Base-by-base conservation (phyloP, 2,888 invertebrate species). In the Barypeithes pellucidus region DNA sequence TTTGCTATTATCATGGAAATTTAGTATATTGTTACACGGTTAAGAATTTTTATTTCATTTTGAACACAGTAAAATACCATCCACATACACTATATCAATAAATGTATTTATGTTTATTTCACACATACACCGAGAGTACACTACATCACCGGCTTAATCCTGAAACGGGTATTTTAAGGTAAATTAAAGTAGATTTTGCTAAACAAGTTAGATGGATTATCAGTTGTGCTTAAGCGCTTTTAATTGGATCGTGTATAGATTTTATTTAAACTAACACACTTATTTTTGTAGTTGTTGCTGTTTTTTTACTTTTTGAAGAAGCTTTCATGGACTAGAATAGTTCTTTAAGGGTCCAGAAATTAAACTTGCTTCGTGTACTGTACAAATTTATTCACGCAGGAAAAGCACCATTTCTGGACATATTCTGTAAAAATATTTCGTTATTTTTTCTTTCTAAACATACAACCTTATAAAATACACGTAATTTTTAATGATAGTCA, bases 101-200 rank as follows among this genome's bases (percentile, higher is more conserved):
- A 67, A 47, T 65, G 29, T 73, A 67, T 61, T 68, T 75, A 63
- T 76, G 72, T 76, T 75, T 63, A 68, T 67, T 75, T 57, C 70
- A 72, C 67, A 73, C 72, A 72, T 52, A 73, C 72, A 72, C 63
- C 71, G 72, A 73, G 73, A 70, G 39, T 29, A 68, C 77, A 77
- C 73, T 68, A 45, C 75, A 36, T 41, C 76, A 76, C 75, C 47
- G 79, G 79, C 79, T 80, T 80, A 79, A 78, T 79, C 79, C 79
- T 78, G 78, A 66, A 66, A 65, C 52, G 63, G 50, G 54, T 20
- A 74, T 77, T 29, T 29, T 20, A 80, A 80, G 80, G 80, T 80
- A 80, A 80, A 72, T 77, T 24, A 43, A 52, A 29, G 59, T 57
- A 71, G 60, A 71, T 61, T 69, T 54, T 54, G 60, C 29, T 47